Percentiles rank a stretch among this genome's conserved stretches.
Conservation (phyloP, 2,113 vertebrate genomes). For the Salminus brasiliensis region DNA sequence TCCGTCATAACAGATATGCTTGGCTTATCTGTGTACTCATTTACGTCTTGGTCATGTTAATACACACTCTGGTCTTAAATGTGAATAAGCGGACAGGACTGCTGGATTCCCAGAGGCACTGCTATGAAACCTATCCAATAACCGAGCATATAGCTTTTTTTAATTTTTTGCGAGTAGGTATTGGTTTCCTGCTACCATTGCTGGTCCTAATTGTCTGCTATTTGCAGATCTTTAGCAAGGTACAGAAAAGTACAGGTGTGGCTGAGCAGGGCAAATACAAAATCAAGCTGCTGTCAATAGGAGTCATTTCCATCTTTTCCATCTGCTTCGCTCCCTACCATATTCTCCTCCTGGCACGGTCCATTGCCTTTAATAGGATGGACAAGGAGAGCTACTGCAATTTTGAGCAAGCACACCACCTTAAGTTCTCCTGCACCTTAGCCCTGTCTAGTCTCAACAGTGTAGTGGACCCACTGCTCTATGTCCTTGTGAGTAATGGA, state of each 20-base stretch:
- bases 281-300: constrained; percentile 73
- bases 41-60: constrained; percentile 40
- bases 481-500: constrained; percentile 75
- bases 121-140: constrained; percentile 79
- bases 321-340: constrained; percentile 81
- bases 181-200: constrained; percentile 74
- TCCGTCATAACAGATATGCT: constrained; percentile 63
- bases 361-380: constrained; percentile 60
- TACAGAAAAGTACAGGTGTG: constrained; percentile 70
- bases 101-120: constrained; percentile 64
- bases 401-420: constrained; percentile 69
- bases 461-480: constrained; percentile 78
- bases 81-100: constrained; percentile 56
- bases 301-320: constrained; percentile 77
- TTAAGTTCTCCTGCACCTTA: constrained; percentile 69
- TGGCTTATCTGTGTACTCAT: constrained; percentile 65
- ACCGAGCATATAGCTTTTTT: constrained; percentile 52
- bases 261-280: constrained; percentile 69
- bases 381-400: constrained; percentile 34
- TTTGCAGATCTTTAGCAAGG: constrained; percentile 70
- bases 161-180: constrained; percentile 70
- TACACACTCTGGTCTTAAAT: constrained; percentile 68
- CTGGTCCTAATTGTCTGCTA: constrained; percentile 72
- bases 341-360: constrained; percentile 71
- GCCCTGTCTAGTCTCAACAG: constrained; percentile 79